Base-by-base conservation (phyloP, 1,140 invertebrate species). In the Sesamia nonagrioides region DNA sequence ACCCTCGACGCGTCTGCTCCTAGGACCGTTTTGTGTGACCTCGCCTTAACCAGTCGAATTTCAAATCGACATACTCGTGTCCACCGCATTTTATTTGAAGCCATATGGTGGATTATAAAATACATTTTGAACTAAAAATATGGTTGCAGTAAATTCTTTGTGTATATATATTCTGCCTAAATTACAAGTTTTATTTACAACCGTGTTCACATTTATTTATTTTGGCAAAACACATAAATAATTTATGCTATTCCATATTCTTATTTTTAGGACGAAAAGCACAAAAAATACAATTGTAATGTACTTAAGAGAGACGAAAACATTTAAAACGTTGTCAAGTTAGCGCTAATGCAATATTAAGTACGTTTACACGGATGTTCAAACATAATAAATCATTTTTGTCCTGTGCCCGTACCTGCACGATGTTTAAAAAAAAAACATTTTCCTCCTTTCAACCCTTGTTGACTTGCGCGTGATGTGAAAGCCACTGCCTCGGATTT, bases 341-440 rank as follows among this genome's bases (percentile, higher is more conserved):
- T 77, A 63, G 27, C 58, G 74, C 45, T 76, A 77, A 77, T 77
- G 74, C 40, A 63, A 61, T 76, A 76, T 76, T 76, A 76, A 76
- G 73, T 77, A 77, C 61, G 45, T 77, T 77, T 77, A 68, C 50
- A 77, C 58, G 48, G 48, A 77, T 66, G 74, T 56, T 66, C 61
- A 66, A 77, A 77, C 74, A 77, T 77, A 66, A 77, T 77, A 77
- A 77, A 77, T 77, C 74, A 77, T 77, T 77, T 52, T 66, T 35
- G 74, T 76, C 63, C 35, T 66, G 58, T 68, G 45, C 48, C 42
- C 56, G 21, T 61, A 68, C 58, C 58, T 75, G 48, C 18, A 76
- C 74, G 54, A 50, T 56, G 33, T 33, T n/a, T n/a, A 54, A 52
- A 63, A 60, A 74, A 68, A 54, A 77, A 18, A 66, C 48, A 68